Conservation (phyloP, 2,113 vertebrate genomes). For the Thamnaconus septentrionalis region DNA sequence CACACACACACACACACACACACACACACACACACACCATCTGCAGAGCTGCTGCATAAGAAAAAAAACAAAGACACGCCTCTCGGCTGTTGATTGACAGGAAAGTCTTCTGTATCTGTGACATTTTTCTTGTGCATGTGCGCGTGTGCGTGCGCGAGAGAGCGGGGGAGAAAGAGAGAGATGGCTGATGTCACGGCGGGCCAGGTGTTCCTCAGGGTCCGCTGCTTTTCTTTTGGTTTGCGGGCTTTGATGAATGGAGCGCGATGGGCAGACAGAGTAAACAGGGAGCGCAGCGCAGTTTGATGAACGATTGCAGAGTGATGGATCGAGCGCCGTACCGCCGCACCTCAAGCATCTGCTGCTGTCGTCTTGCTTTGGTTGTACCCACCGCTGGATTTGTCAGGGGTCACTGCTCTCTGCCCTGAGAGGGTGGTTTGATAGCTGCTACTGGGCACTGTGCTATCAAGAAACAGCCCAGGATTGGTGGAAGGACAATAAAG, state of each 20-base stretch:
- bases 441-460: neutral
- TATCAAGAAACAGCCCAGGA: neutral
- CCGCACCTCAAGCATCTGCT: slow-evolving; percentile 37
- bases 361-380: slow-evolving; percentile 3
- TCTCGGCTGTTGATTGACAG: slow-evolving; percentile 64
- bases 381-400: slow-evolving; percentile 18
- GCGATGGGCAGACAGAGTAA: slow-evolving; percentile 19
- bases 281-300: slow-evolving; percentile 26
- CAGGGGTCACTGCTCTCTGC: neutral
- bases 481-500: neutral
- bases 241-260: slow-evolving; percentile 65
- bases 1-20: slow-evolving; percentile 25
- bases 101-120: slow-evolving; percentile 61
- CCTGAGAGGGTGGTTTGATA: slow-evolving; percentile 3
- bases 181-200: slow-evolving; percentile 43
- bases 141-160: slow-evolving; percentile 22
- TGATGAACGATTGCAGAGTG: slow-evolving; percentile 68
- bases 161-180: slow-evolving; percentile 19
- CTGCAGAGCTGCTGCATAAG: slow-evolving; percentile 43
- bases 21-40: slow-evolving; percentile 6
- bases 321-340: slow-evolving; percentile 62
- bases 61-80: slow-evolving; percentile 68
- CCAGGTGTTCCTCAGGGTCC: slow-evolving; percentile 71
- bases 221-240: slow-evolving; percentile 67
- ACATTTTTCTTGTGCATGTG: slow-evolving; percentile 31